A percentile compares a stretch with the other conserved stretches of the same genome.
Evolutionary conservation across 2,113 vertebrate species (phyloP).

Genomic region (Mixornis gularis): DNA sequence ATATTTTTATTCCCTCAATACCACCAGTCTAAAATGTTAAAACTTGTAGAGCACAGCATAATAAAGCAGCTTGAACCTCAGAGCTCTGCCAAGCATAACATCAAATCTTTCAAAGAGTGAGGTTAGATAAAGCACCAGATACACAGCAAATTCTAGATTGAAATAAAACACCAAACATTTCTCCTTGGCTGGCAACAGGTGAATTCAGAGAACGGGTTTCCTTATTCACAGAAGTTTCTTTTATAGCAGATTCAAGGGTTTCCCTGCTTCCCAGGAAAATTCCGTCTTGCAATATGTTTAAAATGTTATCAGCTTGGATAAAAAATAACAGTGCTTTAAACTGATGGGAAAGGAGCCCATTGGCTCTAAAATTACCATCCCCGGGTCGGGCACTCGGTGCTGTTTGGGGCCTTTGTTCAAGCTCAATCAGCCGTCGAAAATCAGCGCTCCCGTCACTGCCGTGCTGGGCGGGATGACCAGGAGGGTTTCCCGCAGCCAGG

Average conservation of each 20-base stretch:
- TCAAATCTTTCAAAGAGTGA: not conserved
- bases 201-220: not conserved
- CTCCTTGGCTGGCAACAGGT: conserved; percentile 46
- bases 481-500: conserved; percentile 78
- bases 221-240: conserved; percentile 17
- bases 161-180: conserved; percentile 51
- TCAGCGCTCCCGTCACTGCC: conserved; percentile 82
- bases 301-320: conserved; percentile 57
- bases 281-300: conserved; percentile 27
- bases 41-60: accelerated
- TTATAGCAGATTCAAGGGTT: not conserved
- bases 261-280: conserved; percentile 16
- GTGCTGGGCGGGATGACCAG: conserved; percentile 82
- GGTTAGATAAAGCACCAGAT: conserved; percentile 30
- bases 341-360: conserved; percentile 79
- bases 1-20: not conserved
- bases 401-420: conserved; percentile 88
- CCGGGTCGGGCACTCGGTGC: conserved; percentile 73
- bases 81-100: not conserved
- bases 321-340: conserved; percentile 48
- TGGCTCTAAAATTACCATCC: conserved; percentile 81
- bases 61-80: not conserved
- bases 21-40: not conserved
- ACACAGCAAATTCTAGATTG: not conserved
- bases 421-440: conserved; percentile 88